Evolutionary conservation across 2,888 invertebrate species (phyloP).

Genomic region (Diachrysia chrysitis): DNA sequence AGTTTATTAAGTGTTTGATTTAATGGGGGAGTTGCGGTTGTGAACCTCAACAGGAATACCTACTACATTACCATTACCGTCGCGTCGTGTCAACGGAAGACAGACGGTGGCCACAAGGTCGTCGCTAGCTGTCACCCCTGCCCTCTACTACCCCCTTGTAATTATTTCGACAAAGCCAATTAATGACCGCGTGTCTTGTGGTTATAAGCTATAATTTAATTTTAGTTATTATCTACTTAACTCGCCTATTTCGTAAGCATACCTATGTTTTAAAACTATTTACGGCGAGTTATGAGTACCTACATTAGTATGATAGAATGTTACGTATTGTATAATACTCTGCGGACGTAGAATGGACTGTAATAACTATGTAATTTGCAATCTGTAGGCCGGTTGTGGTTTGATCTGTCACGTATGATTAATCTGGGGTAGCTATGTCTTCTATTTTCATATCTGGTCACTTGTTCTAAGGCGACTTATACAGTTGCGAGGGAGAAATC

Average conservation of each 20-base stretch:
- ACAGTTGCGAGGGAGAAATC: not conserved
- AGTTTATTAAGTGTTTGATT: not conserved
- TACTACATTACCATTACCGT: constrained; percentile 20
- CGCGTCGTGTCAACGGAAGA: constrained; percentile 54
- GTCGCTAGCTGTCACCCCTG: constrained; percentile 28
- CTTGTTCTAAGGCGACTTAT: not conserved
- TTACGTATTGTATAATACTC: constrained; percentile 39
- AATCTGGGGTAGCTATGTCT: constrained; percentile 26
- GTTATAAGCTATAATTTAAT: constrained; percentile 72
- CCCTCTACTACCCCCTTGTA: constrained; percentile 44
- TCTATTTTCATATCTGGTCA: not conserved
- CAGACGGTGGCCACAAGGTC: constrained; percentile 61
- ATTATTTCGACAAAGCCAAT: constrained; percentile 74
- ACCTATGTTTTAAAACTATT: constrained; percentile 18
- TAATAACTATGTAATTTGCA: constrained; percentile 30
- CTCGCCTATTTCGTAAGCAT: constrained; percentile 39
- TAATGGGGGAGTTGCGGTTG: not conserved
- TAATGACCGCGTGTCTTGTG: constrained; percentile 64
- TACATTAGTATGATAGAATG: constrained; percentile 14
- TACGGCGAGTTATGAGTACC: constrained; percentile 53
- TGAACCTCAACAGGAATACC: constrained; percentile 10
- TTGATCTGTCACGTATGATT: constrained; percentile 40
- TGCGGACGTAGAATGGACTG: constrained; percentile 17
- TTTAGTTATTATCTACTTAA: constrained; percentile 68
- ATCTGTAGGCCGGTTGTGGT: constrained; percentile 33